Evolutionary conservation across 2,113 vertebrate species (phyloP), one percentile per base, ranked within the genome.

Genomic region (Semnopithecus entellus): DNA sequence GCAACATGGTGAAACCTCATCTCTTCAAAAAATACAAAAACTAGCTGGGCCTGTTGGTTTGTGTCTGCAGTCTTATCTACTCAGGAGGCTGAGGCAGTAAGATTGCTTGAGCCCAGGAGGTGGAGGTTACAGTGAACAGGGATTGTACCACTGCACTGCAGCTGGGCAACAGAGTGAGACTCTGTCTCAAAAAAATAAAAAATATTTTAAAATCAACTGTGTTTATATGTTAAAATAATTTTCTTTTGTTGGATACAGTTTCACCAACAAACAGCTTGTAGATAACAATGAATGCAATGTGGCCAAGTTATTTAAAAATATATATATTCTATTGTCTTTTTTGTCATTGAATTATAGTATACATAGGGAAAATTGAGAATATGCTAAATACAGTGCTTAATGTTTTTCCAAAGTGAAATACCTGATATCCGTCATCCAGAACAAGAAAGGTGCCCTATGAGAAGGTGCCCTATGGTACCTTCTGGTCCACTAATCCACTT

Each of bases 251-350:
- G 32, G 48, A 61, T 35, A 57, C 8, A 61, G 38, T 68, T 88
- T 88, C 16, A 59, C n/a, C 59, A 95, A 64, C n/a, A 18, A 14
- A 64, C 40, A 85, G 32, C 10, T 50, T 89, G 17, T 22, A 93
- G 27, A 38, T 38, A 93, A 43, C 10, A 92, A 87, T 95, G 68
- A 94, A 83, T 75, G n/a, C 25, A 35, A 87, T 40, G 6, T 55
- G 50, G 82, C 66, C 40, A 92, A 55, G n/a, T 57, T 73, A 97
- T 70, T 92, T 75, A 12, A 84, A 89, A 88, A 81, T 30, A 38
- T 43, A 43, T 32, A 35, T 79, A 78, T 88, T 68, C 20, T 40
- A 45, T 40, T 83, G 22, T 70, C 4, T 79, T 3, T 91, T 66
- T 78, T 78, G 50, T 82, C 40, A 82, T 0, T 64, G 7, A 64